A percentile compares a stretch with the other conserved stretches of the same genome.
phyloP scores from a whole-genome alignment of 2,797 vertebrate species.

The Microhierax caerulescens region DNA sequence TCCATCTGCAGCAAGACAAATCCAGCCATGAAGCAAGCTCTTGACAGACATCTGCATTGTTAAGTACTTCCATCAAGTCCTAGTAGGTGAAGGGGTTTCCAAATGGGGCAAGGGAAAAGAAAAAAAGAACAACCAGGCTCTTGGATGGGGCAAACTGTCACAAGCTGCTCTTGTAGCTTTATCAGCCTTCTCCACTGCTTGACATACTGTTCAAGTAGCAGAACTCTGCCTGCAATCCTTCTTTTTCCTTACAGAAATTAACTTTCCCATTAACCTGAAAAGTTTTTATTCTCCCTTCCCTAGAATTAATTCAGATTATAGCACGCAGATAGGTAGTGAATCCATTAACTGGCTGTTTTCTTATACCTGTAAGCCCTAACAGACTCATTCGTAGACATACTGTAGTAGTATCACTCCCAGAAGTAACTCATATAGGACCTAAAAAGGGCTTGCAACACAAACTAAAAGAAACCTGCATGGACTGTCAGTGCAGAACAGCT shows the following conservation, averaged over 20 bases:
- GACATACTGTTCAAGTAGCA: neutral
- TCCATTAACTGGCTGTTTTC: neutral
- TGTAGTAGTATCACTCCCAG: neutral
- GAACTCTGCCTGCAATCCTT: neutral
- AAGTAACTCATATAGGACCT: neutral
- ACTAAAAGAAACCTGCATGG: neutral
- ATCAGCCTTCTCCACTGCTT: neutral
- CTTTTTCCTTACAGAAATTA: neutral
- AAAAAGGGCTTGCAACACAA: neutral
- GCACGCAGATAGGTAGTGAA: neutral
- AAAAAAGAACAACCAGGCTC: neutral
- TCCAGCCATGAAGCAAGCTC: neutral
- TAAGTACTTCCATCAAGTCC: neutral
- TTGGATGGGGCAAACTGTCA: neutral
- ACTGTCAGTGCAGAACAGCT: neutral
- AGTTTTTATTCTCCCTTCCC: neutral
- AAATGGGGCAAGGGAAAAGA: neutral
- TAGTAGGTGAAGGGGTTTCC: neutral
- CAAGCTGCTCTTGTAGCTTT: accelerated
- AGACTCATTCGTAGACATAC: neutral
- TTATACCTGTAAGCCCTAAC: neutral
- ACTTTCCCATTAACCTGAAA: neutral
- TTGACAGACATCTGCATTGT: neutral
- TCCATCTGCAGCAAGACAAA: neutral
- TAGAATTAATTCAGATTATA: neutral